Conservation (phyloP, 2,888 invertebrate genomes). For the Monoplex corrugatus region DNA sequence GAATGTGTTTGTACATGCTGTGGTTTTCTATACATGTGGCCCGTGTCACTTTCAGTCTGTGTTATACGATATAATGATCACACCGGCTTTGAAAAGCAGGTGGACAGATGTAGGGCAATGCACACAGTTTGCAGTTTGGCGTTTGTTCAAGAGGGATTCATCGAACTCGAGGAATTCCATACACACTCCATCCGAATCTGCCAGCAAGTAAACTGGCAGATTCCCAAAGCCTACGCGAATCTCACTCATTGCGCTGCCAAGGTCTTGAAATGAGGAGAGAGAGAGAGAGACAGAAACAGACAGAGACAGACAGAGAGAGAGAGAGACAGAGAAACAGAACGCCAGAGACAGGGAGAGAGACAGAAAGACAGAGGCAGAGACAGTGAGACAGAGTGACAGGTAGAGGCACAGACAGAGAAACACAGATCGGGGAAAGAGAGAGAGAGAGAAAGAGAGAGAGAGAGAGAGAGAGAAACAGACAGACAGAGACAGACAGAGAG, state of each 20-base stretch:
- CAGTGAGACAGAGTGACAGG: constrained; percentile 30
- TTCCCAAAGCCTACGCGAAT: neutral
- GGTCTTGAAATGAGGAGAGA: no score
- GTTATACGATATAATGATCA: no score
- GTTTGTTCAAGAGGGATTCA: no score
- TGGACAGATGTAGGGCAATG: no score
- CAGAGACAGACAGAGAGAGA: constrained; percentile 41
- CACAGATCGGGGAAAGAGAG: neutral
- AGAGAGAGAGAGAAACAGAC: constrained; percentile 20
- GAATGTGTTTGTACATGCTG: no score
- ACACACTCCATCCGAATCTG: no score
- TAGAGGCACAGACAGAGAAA: constrained; percentile 19
- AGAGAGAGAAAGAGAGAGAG: constrained; percentile 27
- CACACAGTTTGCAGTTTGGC: no score
- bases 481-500: constrained; percentile 24
- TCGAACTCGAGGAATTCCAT: no score
- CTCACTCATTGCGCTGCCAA: no score
- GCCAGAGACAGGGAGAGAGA: neutral
- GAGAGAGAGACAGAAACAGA: constrained; percentile 1
- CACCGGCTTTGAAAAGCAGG: no score
- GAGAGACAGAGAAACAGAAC: neutral
- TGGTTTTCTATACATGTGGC: no score
- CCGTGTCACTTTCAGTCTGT: no score
- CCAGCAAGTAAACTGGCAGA: neutral
- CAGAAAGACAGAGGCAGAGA: constrained; percentile 33